These are phyloP conservation scores for Ornithorhynchus anatinus DNA, from an alignment of 2,113 vertebrate species.

Conservation along the genomic window DNA sequence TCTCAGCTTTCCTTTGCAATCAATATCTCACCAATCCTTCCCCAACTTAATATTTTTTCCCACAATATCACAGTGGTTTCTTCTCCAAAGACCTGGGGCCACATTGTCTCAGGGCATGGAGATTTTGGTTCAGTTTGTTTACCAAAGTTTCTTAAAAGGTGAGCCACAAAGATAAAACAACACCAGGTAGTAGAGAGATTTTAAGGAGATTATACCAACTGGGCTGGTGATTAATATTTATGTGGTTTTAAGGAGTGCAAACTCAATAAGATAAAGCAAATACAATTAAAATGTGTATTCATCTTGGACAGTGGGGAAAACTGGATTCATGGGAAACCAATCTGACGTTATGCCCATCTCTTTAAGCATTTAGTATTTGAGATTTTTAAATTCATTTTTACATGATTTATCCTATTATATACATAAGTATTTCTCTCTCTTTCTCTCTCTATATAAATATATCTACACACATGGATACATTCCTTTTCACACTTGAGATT, in stretches of 20 bases:
- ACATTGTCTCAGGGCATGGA: fast-evolving
- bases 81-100: background rate
- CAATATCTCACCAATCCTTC: too few relatives aligned
- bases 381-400: too few relatives aligned
- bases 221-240: constrained; percentile 71
- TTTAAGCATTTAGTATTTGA: too few relatives aligned
- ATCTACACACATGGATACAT: too few relatives aligned
- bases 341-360: too few relatives aligned
- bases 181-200: constrained; percentile 18
- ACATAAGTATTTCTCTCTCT: too few relatives aligned
- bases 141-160: background rate
- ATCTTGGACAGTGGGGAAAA: constrained; percentile 22
- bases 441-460: too few relatives aligned
- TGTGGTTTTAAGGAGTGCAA: constrained; percentile 61
- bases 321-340: constrained; percentile 30
- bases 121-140: background rate
- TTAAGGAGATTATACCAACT: constrained; percentile 34
- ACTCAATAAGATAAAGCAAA: constrained; percentile 62
- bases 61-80: too few relatives aligned
- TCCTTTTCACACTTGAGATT: too few relatives aligned
- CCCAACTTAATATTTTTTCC: too few relatives aligned
- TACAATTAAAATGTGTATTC: constrained; percentile 43
- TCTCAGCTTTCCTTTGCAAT: too few relatives aligned
- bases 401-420: too few relatives aligned
- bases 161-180: background rate